Conservation (phyloP, 2,888 invertebrate species). For the Idaea straminata region DNA sequence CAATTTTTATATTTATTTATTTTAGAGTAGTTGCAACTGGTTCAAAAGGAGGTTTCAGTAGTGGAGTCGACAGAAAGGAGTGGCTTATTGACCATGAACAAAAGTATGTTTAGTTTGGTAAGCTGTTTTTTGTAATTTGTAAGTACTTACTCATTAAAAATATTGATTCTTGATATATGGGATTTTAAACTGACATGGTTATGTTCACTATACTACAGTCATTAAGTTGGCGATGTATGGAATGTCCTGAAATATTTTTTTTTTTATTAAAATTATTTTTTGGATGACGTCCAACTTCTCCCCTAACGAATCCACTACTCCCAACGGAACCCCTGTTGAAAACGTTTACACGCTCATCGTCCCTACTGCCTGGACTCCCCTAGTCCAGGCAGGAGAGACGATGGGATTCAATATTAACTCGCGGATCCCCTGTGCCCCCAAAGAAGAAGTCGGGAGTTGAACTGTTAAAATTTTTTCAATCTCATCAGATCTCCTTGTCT, state of each 20-base stretch:
- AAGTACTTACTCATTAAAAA: neutral
- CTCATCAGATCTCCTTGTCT: too few species aligned
- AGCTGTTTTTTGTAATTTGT: slow-evolving; percentile 3
- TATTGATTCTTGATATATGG: neutral
- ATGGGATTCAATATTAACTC: too few species aligned
- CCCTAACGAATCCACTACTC: too few species aligned
- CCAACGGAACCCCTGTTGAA: too few species aligned
- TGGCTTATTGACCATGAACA: slow-evolving; percentile 74
- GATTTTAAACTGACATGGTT: too few species aligned
- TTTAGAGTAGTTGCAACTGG: slow-evolving; percentile 45
- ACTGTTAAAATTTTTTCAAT: neutral
- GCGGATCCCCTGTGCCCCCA: too few species aligned
- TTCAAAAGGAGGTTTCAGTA: slow-evolving; percentile 73
- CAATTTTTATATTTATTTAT: neutral
- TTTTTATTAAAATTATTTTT: neutral
- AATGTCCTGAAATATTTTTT: too few species aligned
- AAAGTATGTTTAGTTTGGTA: slow-evolving; percentile 27
- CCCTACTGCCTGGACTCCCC: neutral
- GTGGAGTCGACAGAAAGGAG: slow-evolving; percentile 74
- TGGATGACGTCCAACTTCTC: neutral
- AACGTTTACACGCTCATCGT: too few species aligned
- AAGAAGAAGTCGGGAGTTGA: too few species aligned
- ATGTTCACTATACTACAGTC: too few species aligned
- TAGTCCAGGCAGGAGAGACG: too few species aligned
- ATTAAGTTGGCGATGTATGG: too few species aligned